phyloP scores from a whole-genome alignment of 2,797 vertebrate genomes.

The Perodicticus potto region DNA sequence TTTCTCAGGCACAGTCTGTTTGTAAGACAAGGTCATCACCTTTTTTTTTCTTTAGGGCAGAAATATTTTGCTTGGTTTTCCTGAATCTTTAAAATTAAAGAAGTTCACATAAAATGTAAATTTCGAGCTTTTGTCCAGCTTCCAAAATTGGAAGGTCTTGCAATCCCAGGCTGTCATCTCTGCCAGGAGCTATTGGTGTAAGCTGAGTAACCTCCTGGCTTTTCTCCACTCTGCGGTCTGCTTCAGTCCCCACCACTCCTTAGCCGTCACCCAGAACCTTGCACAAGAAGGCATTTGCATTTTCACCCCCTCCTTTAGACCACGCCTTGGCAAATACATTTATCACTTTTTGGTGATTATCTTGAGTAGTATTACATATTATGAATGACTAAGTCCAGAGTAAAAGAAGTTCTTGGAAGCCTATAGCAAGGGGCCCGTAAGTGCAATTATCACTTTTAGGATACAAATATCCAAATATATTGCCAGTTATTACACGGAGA shows the following conservation, averaged over 20 bases:
- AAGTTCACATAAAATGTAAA: neutral
- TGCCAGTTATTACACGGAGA: neutral
- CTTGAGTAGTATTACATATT: neutral
- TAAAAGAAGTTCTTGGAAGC: neutral
- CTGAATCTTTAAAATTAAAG: slow-evolving; percentile 38
- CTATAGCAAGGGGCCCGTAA: neutral
- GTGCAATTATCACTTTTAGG: neutral
- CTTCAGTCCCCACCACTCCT: neutral
- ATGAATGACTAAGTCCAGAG: slow-evolving; percentile 34
- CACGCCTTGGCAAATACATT: neutral
- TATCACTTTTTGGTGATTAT: neutral
- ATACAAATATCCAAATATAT: neutral
- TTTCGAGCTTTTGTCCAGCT: slow-evolving; percentile 14
- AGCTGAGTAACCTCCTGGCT: neutral
- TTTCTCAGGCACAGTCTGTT: slow-evolving; percentile 56
- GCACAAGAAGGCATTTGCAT: neutral
- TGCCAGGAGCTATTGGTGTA: neutral
- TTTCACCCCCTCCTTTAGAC: neutral
- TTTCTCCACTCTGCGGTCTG: neutral
- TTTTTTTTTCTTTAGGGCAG: slow-evolving; percentile 59
- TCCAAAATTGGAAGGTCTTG: neutral
- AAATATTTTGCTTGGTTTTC: slow-evolving; percentile 57
- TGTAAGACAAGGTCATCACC: slow-evolving; percentile 39
- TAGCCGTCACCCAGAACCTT: neutral
- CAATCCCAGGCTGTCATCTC: neutral